A percentile compares a stretch with the other conserved stretches of the same genome.
Conservation (phyloP, 2,797 vertebrate genomes). For the Heterohyrax brucei region DNA sequence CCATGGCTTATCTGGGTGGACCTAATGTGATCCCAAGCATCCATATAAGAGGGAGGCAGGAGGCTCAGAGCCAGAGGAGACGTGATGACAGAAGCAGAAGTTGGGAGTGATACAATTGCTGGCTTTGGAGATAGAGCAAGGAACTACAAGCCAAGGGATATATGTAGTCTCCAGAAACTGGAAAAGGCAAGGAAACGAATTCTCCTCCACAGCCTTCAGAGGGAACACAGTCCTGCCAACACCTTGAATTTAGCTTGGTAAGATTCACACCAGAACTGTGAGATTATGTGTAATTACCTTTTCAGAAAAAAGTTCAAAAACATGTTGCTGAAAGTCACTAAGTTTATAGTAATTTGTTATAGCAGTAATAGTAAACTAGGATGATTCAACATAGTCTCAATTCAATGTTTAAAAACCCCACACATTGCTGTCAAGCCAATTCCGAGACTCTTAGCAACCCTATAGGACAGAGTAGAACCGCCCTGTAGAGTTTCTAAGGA, state of each 20-base stretch:
- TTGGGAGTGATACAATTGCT: background rate
- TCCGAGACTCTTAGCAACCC: too few species aligned
- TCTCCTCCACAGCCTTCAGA: too few species aligned
- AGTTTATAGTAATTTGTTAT: background rate
- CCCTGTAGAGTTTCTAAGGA: too few species aligned
- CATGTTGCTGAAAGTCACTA: background rate
- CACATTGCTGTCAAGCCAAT: too few species aligned
- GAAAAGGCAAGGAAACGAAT: too few species aligned
- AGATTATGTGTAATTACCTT: background rate
- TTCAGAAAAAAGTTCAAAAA: too few species aligned
- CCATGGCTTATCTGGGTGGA: background rate
- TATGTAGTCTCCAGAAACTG: background rate
- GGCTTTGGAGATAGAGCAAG: background rate
- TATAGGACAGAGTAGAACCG: too few species aligned
- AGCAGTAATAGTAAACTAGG: constrained; percentile 3
- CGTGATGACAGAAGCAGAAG: background rate
- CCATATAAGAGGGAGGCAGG: background rate
- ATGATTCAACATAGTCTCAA: background rate
- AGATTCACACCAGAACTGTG: background rate
- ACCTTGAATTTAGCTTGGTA: too few species aligned
- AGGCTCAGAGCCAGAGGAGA: background rate
- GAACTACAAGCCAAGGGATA: background rate
- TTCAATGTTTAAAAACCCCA: background rate
- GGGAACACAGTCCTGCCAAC: too few species aligned
- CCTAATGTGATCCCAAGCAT: background rate